Evolutionary conservation across 2,888 invertebrate genomes (phyloP).

Genomic region (Sarcophaga variegata): DNA sequence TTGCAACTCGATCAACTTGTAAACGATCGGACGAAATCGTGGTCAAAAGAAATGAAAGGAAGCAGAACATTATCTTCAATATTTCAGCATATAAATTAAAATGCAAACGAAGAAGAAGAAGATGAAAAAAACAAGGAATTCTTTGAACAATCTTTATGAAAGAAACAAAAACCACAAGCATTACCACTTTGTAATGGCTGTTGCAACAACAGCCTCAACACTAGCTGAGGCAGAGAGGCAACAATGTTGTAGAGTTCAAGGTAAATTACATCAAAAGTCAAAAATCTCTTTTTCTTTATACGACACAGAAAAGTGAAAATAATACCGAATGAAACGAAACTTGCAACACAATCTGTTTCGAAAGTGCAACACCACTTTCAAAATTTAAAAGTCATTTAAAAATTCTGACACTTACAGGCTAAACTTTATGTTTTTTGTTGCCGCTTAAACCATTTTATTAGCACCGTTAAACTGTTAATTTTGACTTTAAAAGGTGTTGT

Average conservation of each 20-base stretch:
- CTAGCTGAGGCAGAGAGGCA: neutral
- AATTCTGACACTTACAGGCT: constrained; percentile 14
- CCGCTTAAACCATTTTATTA: too few species aligned
- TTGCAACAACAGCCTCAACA: too few species aligned
- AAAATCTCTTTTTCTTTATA: neutral
- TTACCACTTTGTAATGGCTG: too few species aligned
- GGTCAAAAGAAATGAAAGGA: constrained; percentile 20
- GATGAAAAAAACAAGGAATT: neutral
- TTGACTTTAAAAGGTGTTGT: too few species aligned
- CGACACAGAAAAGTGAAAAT: constrained; percentile 70
- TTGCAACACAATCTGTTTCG: constrained; percentile 13
- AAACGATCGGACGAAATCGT: constrained; percentile 20
- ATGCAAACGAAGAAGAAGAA: neutral
- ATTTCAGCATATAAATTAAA: constrained; percentile 12
- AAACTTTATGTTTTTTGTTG: neutral
- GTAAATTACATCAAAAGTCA: constrained; percentile 68
- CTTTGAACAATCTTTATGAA: constrained; percentile 35
- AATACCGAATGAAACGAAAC: constrained; percentile 44
- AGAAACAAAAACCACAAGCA: neutral
- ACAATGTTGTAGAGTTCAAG: constrained; percentile 65
- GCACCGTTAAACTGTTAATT: too few species aligned
- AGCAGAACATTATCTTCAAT: constrained; percentile 10
- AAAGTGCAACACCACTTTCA: constrained; percentile 40
- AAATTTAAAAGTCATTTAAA: constrained; percentile 2
- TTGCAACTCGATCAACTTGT: constrained; percentile 54